Conservation (phyloP, 2,888 invertebrate species). For the Oasisia sp. region DNA sequence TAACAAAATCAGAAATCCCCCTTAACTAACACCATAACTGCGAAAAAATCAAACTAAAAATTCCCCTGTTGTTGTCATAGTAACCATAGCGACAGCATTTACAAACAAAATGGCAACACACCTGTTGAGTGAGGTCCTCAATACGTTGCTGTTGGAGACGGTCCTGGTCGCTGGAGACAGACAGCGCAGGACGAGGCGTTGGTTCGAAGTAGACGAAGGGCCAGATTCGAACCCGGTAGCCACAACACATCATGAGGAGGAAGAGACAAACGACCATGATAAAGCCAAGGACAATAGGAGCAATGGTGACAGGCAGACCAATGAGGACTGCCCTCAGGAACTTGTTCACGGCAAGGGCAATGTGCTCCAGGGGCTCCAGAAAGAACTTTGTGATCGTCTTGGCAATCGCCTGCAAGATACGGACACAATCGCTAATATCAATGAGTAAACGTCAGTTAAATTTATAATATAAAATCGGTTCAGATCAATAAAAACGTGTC, state of each 20-base stretch:
- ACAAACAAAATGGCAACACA: neutral
- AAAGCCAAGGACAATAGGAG: neutral
- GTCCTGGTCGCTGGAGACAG: neutral
- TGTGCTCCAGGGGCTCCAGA: conserved; percentile 50
- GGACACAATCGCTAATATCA: neutral
- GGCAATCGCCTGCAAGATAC: conserved; percentile 46
- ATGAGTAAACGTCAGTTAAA: neutral
- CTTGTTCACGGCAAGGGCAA: conserved; percentile 46
- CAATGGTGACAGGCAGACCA: conserved; percentile 44
- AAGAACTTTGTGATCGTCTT: conserved; percentile 52
- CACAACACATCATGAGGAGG: conserved; percentile 7
- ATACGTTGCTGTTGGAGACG: neutral
- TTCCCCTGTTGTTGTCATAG: neutral
- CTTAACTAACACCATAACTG: too few species aligned
- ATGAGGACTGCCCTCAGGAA: conserved; percentile 46
- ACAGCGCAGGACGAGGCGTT: neutral
- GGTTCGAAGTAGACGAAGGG: neutral
- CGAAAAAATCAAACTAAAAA: neutral
- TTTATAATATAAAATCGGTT: neutral
- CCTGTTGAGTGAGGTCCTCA: neutral
- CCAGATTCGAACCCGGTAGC: neutral
- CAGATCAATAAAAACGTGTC: neutral
- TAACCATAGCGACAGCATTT: neutral
- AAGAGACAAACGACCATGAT: neutral
- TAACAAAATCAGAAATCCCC: too few species aligned